Base-by-base conservation (phyloP, 2,797 vertebrate species). In the Rhinichthys osculus region DNA sequence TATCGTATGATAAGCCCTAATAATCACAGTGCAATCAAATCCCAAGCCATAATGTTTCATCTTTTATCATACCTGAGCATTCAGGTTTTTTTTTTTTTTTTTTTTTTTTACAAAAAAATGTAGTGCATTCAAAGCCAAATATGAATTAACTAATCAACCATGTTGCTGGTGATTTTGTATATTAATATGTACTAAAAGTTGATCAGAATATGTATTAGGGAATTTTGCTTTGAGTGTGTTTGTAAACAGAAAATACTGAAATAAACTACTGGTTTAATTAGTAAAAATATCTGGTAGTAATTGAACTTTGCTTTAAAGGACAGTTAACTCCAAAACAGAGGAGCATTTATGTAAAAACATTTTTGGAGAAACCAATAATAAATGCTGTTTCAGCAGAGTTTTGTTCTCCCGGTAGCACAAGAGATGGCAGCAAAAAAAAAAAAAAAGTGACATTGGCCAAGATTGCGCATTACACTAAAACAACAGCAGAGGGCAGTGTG, bases 401-500 rank as follows among this genome's bases (percentile, higher is more conserved):
- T 3, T 66, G 42, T 69, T 66, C 27, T 27, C 27, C 3, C 54
- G 16, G 21, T 19, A 50, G 23, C 35, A 69, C 66, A 33, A 52
- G 40, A 76, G 67, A 67, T 30, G 72, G 17, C 62, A 84, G n/a
- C 33, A 52, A 6, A 76, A 33, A 44, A 3, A 19, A 33, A 35
- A 57, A 69, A 64, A 3, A 17, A n/a, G n/a, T 44, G 19, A 21
- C 33, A 77, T 47, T 38, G 21, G 67, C 8, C 16, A 57, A 64
- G 27, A n/a, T 59, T 17, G 17, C 33, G 81, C 79, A 87, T 33
- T 88, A 71, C 79, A 54, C 23, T 83, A 67, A 57, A 81, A 33
- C 6, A 72, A 74, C 91, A 88, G 85, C 77, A 92, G 91, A 89
- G 85, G 89, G 85, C 89, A 82, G 71, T 85, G 86, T 50, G 85